Evolutionary conservation across 35 echinoderm and acorn worm genomes (phyloP), one percentile per base, ranked within the genome.

Genomic region (Anneissia japonica): DNA sequence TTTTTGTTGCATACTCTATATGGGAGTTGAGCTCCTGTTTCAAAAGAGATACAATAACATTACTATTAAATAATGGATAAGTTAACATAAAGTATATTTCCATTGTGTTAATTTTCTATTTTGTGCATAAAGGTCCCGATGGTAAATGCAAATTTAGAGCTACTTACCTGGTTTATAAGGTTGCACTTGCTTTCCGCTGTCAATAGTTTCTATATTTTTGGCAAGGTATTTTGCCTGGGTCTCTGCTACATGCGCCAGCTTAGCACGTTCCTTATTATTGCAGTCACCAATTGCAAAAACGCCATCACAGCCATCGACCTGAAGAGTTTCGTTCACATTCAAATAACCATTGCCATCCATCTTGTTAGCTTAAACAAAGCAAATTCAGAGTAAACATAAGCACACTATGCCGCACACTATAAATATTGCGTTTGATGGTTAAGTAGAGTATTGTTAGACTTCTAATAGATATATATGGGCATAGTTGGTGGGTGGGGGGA

Each of bases 111-210:
- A n/a, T n/a, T n/a, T n/a, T n/a, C n/a, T n/a, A n/a, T n/a, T n/a
- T n/a, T n/a, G n/a, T n/a, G n/a, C n/a, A n/a, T n/a, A 12, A 64
- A 13, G 12, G n/a, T 64, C 51, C n/a, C 12, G 12, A n/a, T 12
- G 51, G 51, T 32, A 13, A 13, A 13, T 30, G 10, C 29, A 13
- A 28, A 30, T 76, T 5, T 30, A 5, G 74, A 6, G 7, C 29
- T 36, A 79, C 77, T 81, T 39, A 81, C 79, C 79, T 81, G 79
- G 79, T 40, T 81, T 81, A 40, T 81, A 81, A 5, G 79, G 79
- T 16, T 14, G 38, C 0, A 39, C 35, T 39, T 40, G 6, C 30
- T 81, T 81, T 36, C 79, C 79, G 17, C 6, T 29, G 19, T 7
- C 32, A 9, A 38, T 37, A 9, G n/a, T 81, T 39, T 81, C 79